These are phyloP conservation scores for Microvelia longipes DNA, from an alignment of 1,140 invertebrate species.

Conservation along the genomic window DNA sequence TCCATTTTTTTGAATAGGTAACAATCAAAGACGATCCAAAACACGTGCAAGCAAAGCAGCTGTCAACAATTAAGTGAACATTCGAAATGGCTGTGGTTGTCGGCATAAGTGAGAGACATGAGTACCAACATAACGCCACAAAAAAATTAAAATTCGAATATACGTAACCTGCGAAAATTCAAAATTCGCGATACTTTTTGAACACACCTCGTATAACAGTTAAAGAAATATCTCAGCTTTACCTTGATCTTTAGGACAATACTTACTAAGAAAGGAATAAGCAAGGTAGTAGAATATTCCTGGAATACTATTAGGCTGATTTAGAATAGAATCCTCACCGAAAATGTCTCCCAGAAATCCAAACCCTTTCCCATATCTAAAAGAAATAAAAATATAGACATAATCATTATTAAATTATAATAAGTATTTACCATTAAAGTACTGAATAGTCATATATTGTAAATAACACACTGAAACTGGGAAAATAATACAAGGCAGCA, in stretches of 20 bases:
- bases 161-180: too few species aligned
- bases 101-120: background rate
- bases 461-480: too few species aligned
- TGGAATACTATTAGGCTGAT: background rate
- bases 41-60: too few species aligned
- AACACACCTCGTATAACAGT: background rate
- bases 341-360: background rate
- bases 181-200: background rate
- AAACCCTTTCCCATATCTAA: background rate
- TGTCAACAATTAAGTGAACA: background rate
- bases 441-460: too few species aligned
- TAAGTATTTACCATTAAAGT: too few species aligned
- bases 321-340: background rate
- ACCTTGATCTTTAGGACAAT: too few species aligned
- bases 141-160: too few species aligned
- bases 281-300: background rate
- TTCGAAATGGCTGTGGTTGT: background rate
- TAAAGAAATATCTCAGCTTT: background rate
- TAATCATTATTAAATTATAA: too few species aligned
- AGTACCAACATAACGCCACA: background rate
- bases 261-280: background rate
- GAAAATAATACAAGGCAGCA: too few species aligned
- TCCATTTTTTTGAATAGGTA: too few species aligned
- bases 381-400: background rate
- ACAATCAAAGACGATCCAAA: too few species aligned